Conservation (phyloP, 2,113 vertebrate species). For the Desmodus rotundus region DNA sequence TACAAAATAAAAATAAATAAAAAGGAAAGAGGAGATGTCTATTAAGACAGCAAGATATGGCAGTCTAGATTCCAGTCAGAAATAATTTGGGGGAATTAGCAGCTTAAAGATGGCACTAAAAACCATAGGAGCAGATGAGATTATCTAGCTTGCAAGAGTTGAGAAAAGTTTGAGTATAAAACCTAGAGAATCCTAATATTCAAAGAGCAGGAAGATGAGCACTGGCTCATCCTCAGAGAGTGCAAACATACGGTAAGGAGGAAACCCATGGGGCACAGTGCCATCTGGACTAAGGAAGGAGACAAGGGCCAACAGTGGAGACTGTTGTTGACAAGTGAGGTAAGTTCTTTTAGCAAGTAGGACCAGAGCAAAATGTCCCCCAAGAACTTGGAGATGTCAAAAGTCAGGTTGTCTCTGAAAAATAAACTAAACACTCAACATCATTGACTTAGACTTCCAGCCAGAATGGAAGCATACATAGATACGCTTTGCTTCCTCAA, state of each 20-base stretch:
- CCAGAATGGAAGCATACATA: too few relatives aligned
- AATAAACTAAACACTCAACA: background rate
- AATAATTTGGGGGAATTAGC: background rate
- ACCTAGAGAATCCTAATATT: background rate
- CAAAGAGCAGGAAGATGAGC: background rate
- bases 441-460: background rate
- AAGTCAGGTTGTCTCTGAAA: background rate
- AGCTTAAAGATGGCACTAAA: background rate
- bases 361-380: background rate
- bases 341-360: background rate
- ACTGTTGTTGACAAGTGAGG: background rate
- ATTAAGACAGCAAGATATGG: background rate
- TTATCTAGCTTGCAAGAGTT: background rate
- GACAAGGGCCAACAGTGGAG: background rate
- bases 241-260: background rate
- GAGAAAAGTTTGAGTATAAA: background rate
- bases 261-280: background rate
- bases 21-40: background rate
- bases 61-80: background rate
- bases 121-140: background rate
- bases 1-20: background rate
- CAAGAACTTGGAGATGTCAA: background rate
- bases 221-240: background rate
- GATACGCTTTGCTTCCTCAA: too few relatives aligned
- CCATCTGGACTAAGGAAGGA: background rate